These are phyloP conservation scores for Nycteola revayana DNA, from an alignment of 2,888 invertebrate genomes.

Conservation along the genomic window DNA sequence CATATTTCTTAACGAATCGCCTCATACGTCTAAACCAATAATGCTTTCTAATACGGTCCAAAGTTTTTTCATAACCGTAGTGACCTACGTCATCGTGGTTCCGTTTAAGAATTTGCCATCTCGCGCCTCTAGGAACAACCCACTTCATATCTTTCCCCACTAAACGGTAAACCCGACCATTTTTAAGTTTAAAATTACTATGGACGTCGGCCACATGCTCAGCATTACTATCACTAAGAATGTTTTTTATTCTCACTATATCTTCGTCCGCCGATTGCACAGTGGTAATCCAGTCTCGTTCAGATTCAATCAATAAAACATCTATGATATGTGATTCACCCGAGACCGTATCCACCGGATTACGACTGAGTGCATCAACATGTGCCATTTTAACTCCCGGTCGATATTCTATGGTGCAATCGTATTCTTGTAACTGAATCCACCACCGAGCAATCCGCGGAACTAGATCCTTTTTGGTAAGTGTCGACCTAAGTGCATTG, in stretches of 20 bases:
- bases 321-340: neutral
- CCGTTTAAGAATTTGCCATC: conserved; percentile 25
- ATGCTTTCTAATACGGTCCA: neutral
- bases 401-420: conserved; percentile 36
- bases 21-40: conserved; percentile 9
- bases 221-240: conserved; percentile 12
- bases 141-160: conserved; percentile 12
- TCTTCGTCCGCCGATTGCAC: conserved; percentile 21
- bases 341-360: conserved; percentile 7
- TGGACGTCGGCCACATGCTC: conserved; percentile 7
- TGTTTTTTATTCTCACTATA: conserved; percentile 11
- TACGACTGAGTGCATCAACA: conserved; percentile 36
- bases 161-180: conserved; percentile 7
- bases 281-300: conserved; percentile 20
- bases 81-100: conserved; percentile 32
- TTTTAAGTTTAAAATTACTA: conserved; percentile 25
- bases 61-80: conserved; percentile 25
- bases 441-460: conserved; percentile 42
- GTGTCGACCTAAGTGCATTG: conserved; percentile 4
- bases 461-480: conserved; percentile 5
- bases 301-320: conserved; percentile 1
- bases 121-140: conserved; percentile 25
- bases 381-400: conserved; percentile 28
- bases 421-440: conserved; percentile 33
- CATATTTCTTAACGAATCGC: conserved; percentile 7